Conservation (phyloP, 2,113 vertebrate species). For the Sceloporus undulatus region DNA sequence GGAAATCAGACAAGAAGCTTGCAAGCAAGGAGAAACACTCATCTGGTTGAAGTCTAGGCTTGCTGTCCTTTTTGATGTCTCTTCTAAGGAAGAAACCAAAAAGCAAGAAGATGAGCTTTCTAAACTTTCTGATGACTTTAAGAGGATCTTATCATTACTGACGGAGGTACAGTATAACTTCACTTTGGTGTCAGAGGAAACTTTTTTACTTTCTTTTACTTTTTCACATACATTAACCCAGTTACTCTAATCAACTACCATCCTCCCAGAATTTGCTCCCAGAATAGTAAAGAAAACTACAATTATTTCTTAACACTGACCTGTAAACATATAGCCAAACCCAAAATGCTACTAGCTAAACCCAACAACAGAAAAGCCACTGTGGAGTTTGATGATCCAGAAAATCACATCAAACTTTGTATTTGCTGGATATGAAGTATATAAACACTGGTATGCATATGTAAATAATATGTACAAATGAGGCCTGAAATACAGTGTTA, state of each 20-base stretch:
- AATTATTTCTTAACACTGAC: not conserved
- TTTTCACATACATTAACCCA: not conserved
- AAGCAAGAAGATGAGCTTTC: conserved; percentile 83
- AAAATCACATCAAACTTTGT: too few species aligned
- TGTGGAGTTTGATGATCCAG: too few species aligned
- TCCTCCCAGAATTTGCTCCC: not conserved
- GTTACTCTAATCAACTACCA: conserved; percentile 20
- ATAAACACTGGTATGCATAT: too few species aligned
- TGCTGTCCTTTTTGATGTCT: conserved; percentile 80
- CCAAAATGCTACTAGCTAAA: too few species aligned
- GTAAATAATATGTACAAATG: too few species aligned
- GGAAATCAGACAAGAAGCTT: conserved; percentile 81
- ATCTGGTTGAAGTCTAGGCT: conserved; percentile 89
- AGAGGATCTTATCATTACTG: conserved; percentile 79
- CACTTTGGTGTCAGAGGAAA: not conserved
- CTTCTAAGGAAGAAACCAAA: conserved; percentile 83
- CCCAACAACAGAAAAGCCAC: too few species aligned
- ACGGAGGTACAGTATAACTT: conserved; percentile 81
- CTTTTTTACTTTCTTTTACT: not conserved
- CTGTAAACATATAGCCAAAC: too few species aligned
- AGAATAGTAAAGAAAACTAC: not conserved
- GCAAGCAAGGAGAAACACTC: conserved; percentile 82
- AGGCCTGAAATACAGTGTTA: too few species aligned
- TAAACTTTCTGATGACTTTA: conserved; percentile 85
- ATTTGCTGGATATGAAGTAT: too few species aligned